A percentile compares a stretch with the other conserved stretches of the same genome.
phyloP scores from a whole-genome alignment of 1,140 invertebrate genomes.

The Lepidurus packardi region DNA sequence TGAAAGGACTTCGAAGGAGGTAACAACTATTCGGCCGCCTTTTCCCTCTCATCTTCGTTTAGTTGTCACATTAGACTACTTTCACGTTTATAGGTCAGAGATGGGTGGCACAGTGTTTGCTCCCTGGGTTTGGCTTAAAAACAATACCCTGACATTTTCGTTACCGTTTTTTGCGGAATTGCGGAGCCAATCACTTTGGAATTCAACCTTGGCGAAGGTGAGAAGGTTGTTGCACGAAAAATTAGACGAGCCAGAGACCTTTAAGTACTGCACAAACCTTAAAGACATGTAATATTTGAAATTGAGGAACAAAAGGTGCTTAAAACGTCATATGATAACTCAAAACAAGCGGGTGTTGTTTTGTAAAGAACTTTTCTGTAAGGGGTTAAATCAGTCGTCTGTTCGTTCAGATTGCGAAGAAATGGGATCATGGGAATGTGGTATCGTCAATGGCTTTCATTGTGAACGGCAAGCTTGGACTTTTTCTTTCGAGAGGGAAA shows the following conservation, averaged over 20 bases:
- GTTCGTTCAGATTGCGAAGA: too few relatives aligned
- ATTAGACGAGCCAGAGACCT: background rate
- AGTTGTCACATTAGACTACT: background rate
- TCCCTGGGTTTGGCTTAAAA: background rate
- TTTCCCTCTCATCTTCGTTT: conserved; percentile 1
- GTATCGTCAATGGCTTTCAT: background rate
- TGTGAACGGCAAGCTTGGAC: background rate
- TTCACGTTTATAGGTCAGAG: background rate
- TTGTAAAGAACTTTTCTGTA: too few relatives aligned
- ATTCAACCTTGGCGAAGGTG: conserved; percentile 9
- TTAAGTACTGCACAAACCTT: background rate
- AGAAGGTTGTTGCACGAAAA: background rate
- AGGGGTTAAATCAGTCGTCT: too few relatives aligned
- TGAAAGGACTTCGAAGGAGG: background rate
- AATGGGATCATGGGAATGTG: background rate
- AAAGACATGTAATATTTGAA: too few relatives aligned
- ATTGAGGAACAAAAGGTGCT: too few relatives aligned
- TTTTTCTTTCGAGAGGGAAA: conserved; percentile 9
- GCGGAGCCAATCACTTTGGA: background rate
- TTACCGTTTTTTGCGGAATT: too few relatives aligned
- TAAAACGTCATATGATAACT: too few relatives aligned
- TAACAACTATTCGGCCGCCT: background rate
- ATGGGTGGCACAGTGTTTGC: background rate
- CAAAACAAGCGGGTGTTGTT: too few relatives aligned
- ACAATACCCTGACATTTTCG: too few relatives aligned